Evolutionary conservation across 2,888 invertebrate species (phyloP), one percentile per base, ranked within the genome.

Genomic region (Epinotia nisella): DNA sequence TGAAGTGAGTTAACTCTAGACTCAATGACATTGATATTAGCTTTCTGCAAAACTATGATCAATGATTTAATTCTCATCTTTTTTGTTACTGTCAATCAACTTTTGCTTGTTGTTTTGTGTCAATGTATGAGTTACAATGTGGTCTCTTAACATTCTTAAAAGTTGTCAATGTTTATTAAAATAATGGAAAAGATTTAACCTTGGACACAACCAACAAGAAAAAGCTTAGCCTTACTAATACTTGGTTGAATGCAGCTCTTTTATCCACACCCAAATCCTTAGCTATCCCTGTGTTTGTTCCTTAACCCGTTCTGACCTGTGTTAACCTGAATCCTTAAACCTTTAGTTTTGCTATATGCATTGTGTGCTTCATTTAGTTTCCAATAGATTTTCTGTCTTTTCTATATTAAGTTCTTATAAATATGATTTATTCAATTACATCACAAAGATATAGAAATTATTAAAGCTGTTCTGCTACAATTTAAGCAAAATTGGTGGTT

Each of bases 221-320:
- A 53, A 53, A 19, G 19, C 19, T 39, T 59, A n/a, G 35, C 49
- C 80, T 87, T 83, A 86, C 84, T 91, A 90, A 91, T 90, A 87
- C 92, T 90, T 92, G 93, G 93, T 91, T 90, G 92, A 85, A 88
- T 79, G 89, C 93, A 92, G 90, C 84, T 89, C 90, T 88, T 81
- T 81, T 64, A 74, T 74, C 77, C 76, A 77, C 80, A 82, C 85
- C 82, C 78, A 80, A 78, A 75, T 75, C 13, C 75, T 76, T 62
- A 76, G 72, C 78, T 77, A 75, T 81, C 83, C 80, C 78, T 79
- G 82, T 83, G 29, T 66, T 35, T 65, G 58, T 59, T 51, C 65
- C n/a, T 24, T 49, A 59, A 39, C 77, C 74, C 72, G 9, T 35
- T 49, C n/a, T 15, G 19, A n/a, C 29, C 58, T 9, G 24, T 10